Percentiles rank a stretch among this genome's conserved stretches.
Conservation (phyloP, 2,113 vertebrate genomes). For the Casuarius casuarius region DNA sequence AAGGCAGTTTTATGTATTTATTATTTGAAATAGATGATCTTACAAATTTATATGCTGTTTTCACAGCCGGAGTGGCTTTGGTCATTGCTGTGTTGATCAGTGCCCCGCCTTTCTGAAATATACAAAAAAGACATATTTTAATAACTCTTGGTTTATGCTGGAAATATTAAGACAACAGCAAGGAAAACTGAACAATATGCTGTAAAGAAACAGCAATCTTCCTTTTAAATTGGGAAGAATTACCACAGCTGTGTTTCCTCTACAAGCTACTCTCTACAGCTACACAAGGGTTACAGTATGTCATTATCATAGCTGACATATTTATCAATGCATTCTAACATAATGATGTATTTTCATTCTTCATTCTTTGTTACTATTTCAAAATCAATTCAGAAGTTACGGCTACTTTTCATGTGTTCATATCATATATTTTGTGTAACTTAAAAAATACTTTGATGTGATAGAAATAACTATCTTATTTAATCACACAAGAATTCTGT, state of each 20-base stretch:
- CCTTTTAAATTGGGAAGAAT: background rate
- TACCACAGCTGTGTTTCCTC: constrained; percentile 65
- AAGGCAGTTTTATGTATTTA: background rate
- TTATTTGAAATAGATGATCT: constrained; percentile 58
- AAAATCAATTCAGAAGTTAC: constrained; percentile 23
- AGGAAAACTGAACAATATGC: background rate
- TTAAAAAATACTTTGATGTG: constrained; percentile 1
- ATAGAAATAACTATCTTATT: background rate
- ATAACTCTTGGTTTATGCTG: background rate
- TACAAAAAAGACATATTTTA: background rate
- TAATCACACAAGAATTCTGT: constrained; percentile 21
- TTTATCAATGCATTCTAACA: constrained; percentile 68
- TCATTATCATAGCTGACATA: constrained; percentile 53
- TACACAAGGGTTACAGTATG: constrained; percentile 56
- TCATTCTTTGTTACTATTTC: background rate
- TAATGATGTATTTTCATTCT: constrained; percentile 28
- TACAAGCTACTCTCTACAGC: constrained; percentile 39
- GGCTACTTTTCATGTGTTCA: background rate
- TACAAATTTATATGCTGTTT: constrained; percentile 86
- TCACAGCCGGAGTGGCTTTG: constrained; percentile 88
- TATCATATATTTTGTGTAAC: constrained; percentile 8
- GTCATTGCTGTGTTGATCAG: constrained; percentile 93
- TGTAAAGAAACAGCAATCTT: background rate
- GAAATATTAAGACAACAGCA: background rate
- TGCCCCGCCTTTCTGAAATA: constrained; percentile 88